Evolutionary conservation across 2,797 vertebrate species (phyloP).

Genomic region (Borostomias antarcticus): DNA sequence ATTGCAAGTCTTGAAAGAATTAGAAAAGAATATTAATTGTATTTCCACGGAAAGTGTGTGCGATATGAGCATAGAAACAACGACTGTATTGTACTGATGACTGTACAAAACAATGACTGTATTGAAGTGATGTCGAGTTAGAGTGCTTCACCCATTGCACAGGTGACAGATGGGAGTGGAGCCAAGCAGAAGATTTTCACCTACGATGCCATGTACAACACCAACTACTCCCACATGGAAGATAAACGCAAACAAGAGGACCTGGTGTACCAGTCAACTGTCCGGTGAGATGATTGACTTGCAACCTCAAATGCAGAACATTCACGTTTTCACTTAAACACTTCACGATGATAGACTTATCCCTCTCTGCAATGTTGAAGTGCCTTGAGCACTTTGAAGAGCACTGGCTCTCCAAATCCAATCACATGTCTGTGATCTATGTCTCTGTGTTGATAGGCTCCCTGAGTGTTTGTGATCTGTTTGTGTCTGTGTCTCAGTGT

Average conservation of each 20-base stretch:
- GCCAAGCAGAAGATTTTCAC: slow-evolving; percentile 95
- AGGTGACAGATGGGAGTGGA: slow-evolving; percentile 87
- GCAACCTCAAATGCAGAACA: neutral
- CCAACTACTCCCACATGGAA: slow-evolving; percentile 89
- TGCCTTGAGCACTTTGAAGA: too few relatives aligned
- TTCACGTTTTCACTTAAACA: neutral
- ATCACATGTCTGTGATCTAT: too few relatives aligned
- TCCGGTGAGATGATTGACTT: slow-evolving; percentile 76
- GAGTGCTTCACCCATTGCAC: too few relatives aligned
- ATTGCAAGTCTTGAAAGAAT: too few relatives aligned
- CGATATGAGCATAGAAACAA: too few relatives aligned
- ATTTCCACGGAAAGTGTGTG: slow-evolving; percentile 5
- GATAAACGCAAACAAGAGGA: slow-evolving; percentile 84
- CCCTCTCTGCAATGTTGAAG: too few relatives aligned
- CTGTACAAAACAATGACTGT: slow-evolving; percentile 7
- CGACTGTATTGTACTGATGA: too few relatives aligned
- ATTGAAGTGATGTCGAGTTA: neutral
- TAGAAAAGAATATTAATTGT: slow-evolving; percentile 14
- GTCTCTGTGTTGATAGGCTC: too few relatives aligned
- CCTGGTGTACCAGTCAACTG: slow-evolving; percentile 90
- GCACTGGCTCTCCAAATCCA: too few relatives aligned
- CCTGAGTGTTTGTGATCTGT: too few relatives aligned
- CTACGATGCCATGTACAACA: slow-evolving; percentile 93
- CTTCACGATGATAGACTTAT: too few relatives aligned
- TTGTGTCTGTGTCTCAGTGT: too few relatives aligned